Evolutionary conservation across 1,140 invertebrate species (phyloP), one percentile per base, ranked within the genome.

Genomic region (Euwallacea similis): DNA sequence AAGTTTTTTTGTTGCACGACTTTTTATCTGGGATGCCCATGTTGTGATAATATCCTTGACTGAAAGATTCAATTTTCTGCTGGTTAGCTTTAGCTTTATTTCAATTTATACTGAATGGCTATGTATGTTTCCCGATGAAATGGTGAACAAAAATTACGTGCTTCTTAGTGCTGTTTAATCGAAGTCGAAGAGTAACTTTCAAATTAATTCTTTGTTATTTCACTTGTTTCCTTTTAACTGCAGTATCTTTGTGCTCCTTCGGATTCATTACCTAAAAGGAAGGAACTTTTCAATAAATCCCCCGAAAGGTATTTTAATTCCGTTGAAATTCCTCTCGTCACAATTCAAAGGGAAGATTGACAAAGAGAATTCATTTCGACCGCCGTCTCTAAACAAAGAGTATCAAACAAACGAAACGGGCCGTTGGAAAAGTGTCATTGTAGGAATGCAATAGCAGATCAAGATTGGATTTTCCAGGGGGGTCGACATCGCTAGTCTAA

Each of bases 361-460:
- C 70, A 67, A 72, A 72, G 56, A 58, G 70, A 67, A 72, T 72
- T 67, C 70, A 66, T 72, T 72, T 67, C 64, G 70, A 42, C 13
- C 56, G 65, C 67, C 73, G 75, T 74, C 72, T 76, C 76, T 79
- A 79, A 79, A 80, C 77, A 80, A 78, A 80, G 76, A 76, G 74
- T 75, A 74, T 73, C 76, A 76, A 77, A 76, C 75, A 78, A 77
- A 77, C 76, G 73, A 64, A 70, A 76, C 69, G 70, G 69, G 71
- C 71, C 54, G 54, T 60, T 73, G 76, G 78, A 79, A 76, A 75
- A 79, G 74, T 81, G 80, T 81, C 81, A 81, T 82, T 80, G 79
- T 79, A 72, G 80, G 81, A 82, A 82, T 82, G 81, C 80, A 80
- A 80, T 81, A 81, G 77, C 79, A 81, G 81, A 81, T 82, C 80